Evolutionary conservation across 2,113 vertebrate genomes (phyloP), one percentile per base, ranked within the genome.

Genomic region (Orientallactaga bullata): DNA sequence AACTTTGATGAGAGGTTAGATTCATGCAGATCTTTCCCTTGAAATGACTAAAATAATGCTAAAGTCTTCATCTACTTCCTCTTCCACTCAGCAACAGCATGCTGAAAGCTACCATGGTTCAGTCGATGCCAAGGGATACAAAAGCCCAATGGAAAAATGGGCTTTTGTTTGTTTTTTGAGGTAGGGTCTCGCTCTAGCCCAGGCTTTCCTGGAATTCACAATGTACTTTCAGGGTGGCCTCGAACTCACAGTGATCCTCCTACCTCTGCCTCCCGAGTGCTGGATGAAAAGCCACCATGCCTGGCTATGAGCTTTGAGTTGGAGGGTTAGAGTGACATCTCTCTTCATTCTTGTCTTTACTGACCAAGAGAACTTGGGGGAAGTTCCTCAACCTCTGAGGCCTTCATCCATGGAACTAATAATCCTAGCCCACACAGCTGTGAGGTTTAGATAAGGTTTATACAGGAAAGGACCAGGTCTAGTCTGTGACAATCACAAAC

Each of bases 401-500:
- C 28, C 18, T 37, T 82, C 55, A 21, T 47, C 51, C 68, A 60
- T 15, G 42, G 39, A 42, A 63, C 89, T 35, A 47, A 60, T 51
- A 72, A 55, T 37, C 0, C 13, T 93, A 28, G 37, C 32, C 26
- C 42, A 71, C 23, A 55, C 8, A 23, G 35, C 39, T 69, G 2
- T 74, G 37, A 84, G 8, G 18, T 84, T 80, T 89, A 58, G 61
- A 69, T 65, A 86, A 92, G 61, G 84, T 72, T 76, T 51, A 72
- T 61, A n/a, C 18, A 58, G 47, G 26, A 71, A 83, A 66, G 9
- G 58, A 65, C n/a, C 26, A 63, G 55, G 2, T 8, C 6, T 23
- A 8, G 28, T 21, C 5, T 78, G 60, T 63, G 55, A 71, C 42
- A 15, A 10, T 12, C 5, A 17, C 10, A n/a, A 13, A 47, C 17